A percentile compares a stretch with the other conserved stretches of the same genome.
phyloP scores from a whole-genome alignment of 1,140 invertebrate species.

The Oryctes rhinoceros region DNA sequence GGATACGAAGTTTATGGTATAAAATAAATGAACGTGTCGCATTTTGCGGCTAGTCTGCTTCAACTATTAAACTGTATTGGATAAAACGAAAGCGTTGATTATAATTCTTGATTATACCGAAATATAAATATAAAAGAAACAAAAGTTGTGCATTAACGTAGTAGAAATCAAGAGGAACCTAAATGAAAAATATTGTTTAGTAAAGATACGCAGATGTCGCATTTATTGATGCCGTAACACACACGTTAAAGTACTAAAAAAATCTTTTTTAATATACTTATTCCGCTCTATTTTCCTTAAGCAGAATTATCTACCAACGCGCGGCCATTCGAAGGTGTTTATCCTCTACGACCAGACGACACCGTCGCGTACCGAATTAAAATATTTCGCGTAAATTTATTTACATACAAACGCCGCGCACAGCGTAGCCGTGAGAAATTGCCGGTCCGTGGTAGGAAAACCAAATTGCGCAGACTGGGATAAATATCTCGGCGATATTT shows the following conservation, averaged over 20 bases:
- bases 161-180: too few species aligned
- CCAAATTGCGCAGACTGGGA: constrained; percentile 1
- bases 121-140: too few species aligned
- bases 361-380: constrained; percentile 20
- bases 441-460: not conserved
- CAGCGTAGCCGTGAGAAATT: constrained; percentile 10
- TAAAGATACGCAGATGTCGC: too few species aligned
- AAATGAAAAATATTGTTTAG: too few species aligned
- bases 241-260: too few species aligned
- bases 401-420: not conserved
- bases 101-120: too few species aligned
- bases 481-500: not conserved
- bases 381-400: constrained; percentile 29
- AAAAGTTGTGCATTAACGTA: too few species aligned
- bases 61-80: too few species aligned
- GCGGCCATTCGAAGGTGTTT: not conserved
- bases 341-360: not conserved
- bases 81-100: too few species aligned
- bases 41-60: not conserved
- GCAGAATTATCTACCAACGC: not conserved
- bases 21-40: not conserved
- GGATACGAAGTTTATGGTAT: not conserved
- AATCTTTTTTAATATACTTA: too few species aligned
- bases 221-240: too few species aligned
- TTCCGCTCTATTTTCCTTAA: not conserved